Conservation (phyloP, 2,888 invertebrate genomes). For the Glaucopsyche alexis region DNA sequence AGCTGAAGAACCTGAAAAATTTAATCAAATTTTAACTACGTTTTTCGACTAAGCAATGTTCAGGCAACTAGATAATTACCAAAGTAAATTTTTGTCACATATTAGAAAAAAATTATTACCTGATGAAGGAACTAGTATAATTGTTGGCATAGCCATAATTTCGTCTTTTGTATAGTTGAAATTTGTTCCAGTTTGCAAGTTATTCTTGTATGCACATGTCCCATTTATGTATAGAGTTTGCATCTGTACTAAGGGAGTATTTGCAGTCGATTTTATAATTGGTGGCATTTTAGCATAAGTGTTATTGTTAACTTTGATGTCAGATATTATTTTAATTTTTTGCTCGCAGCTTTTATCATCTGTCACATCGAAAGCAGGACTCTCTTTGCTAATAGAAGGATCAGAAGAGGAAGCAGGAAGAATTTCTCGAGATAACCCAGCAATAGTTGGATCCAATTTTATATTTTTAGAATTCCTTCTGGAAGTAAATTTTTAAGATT, state of each 20-base stretch:
- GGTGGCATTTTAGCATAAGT: constrained; percentile 46
- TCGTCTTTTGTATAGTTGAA: constrained; percentile 63
- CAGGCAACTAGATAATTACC: not conserved
- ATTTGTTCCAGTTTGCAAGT: constrained; percentile 39
- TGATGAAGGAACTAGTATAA: constrained; percentile 64
- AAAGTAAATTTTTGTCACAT: not conserved
- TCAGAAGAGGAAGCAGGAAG: not conserved
- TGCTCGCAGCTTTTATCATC: constrained; percentile 48
- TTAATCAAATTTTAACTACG: not conserved
- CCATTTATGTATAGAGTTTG: constrained; percentile 67
- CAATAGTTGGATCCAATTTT: not conserved
- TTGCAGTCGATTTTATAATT: constrained; percentile 51
- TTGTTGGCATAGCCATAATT: constrained; percentile 79
- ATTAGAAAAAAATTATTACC: constrained; percentile 48
- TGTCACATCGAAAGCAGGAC: constrained; percentile 28
- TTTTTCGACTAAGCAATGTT: not conserved
- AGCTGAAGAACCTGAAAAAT: not conserved
- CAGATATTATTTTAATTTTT: constrained; percentile 67
- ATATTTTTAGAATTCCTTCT: not conserved
- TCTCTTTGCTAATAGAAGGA: constrained; percentile 24
- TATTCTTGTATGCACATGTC: constrained; percentile 59
- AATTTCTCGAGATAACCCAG: not conserved
- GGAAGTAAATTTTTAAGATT: not conserved
- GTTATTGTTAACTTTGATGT: constrained; percentile 61
- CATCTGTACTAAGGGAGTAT: constrained; percentile 59